phyloP scores from a whole-genome alignment of 1,140 invertebrate species.

The Nixonia krombeini region DNA sequence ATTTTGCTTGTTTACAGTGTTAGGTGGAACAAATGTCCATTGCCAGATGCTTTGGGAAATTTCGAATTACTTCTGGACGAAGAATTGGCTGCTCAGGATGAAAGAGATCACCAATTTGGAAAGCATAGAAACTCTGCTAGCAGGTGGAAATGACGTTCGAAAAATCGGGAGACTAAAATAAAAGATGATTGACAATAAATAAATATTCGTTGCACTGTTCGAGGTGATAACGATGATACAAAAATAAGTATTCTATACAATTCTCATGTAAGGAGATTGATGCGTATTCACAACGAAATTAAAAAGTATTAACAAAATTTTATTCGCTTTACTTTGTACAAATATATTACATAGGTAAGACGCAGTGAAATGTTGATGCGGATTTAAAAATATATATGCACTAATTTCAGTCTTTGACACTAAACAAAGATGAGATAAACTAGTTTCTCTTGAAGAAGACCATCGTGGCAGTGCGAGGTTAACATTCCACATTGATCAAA shows the following conservation, averaged over 20 bases:
- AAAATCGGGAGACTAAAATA: not conserved
- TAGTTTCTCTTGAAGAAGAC: slow-evolving; percentile 1
- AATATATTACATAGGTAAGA: slow-evolving; percentile 58
- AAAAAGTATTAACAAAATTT: slow-evolving; percentile 57
- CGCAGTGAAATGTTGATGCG: slow-evolving; percentile 42
- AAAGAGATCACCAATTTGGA: slow-evolving; percentile 60
- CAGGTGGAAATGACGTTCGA: slow-evolving; percentile 63
- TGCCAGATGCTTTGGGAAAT: slow-evolving; percentile 84
- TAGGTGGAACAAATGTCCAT: slow-evolving; percentile 91
- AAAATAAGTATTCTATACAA: no score
- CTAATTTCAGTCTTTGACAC: slow-evolving; percentile 64
- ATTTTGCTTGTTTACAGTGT: slow-evolving; percentile 76
- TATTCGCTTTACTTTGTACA: slow-evolving; percentile 58
- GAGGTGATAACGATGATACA: no score
- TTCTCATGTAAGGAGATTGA: no score
- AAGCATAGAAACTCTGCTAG: slow-evolving; percentile 55
- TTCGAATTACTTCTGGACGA: slow-evolving; percentile 93
- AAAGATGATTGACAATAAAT: not conserved
- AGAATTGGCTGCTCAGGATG: slow-evolving; percentile 78
- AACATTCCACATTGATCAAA: slow-evolving; percentile 16
- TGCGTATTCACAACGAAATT: no score
- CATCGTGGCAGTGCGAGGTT: slow-evolving; percentile 45
- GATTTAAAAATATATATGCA: slow-evolving; percentile 63
- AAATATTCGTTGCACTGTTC: no score
- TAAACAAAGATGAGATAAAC: slow-evolving; percentile 47